Evolutionary conservation across 2,797 vertebrate species (phyloP).

Genomic region (Varecia variegata): DNA sequence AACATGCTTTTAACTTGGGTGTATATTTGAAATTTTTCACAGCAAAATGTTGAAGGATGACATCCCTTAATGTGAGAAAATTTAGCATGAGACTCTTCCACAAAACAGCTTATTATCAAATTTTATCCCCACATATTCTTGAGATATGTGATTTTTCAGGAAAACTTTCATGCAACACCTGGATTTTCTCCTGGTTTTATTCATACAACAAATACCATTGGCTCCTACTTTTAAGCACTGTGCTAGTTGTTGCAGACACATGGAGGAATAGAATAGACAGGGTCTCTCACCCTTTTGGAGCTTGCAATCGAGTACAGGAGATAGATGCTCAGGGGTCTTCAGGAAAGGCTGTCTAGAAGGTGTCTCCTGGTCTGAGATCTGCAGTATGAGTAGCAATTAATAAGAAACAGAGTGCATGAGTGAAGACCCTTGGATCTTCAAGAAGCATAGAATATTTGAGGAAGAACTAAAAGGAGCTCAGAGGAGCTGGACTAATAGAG

Average conservation of each 20-base stretch:
- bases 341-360: neutral
- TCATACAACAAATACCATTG: neutral
- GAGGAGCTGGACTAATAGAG: neutral
- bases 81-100: neutral
- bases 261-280: neutral
- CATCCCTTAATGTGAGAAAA: neutral
- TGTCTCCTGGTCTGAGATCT: neutral
- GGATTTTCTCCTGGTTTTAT: neutral
- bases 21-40: neutral
- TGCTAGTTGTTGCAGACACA: neutral
- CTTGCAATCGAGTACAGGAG: neutral
- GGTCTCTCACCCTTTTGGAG: rapidly evolving
- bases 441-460: neutral
- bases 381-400: neutral
- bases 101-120: neutral
- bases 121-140: neutral
- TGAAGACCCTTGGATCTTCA: neutral
- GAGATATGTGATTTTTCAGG: neutral
- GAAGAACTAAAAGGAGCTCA: neutral
- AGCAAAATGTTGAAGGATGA: neutral
- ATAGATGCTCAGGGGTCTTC: neutral
- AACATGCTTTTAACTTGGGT: neutral
- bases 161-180: neutral
- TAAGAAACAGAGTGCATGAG: neutral
- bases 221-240: neutral